phyloP scores from a whole-genome alignment of 2,888 invertebrate genomes.

The Lysandra bellargus region DNA sequence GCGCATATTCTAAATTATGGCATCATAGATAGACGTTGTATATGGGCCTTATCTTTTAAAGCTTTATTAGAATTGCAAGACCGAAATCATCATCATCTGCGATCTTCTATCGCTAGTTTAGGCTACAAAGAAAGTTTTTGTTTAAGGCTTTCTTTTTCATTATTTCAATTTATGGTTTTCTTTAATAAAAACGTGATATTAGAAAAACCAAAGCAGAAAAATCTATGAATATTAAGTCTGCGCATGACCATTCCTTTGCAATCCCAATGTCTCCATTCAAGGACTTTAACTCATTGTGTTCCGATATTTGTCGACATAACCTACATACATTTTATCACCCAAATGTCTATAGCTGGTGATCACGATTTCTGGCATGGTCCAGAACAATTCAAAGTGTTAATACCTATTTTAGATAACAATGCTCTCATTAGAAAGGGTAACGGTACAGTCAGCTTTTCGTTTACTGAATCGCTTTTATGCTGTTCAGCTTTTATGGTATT shows the following conservation, averaged over 20 bases:
- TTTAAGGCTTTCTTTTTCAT: too few relatives aligned
- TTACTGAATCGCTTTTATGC: background rate
- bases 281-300: background rate
- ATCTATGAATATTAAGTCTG: background rate
- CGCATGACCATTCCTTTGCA: background rate
- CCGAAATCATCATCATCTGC: background rate
- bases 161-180: too few relatives aligned
- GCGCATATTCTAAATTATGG: background rate
- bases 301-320: conserved; percentile 3
- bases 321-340: conserved; percentile 13
- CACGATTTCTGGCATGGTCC: conserved; percentile 12
- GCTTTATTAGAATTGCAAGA: background rate
- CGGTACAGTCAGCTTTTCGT: conserved; percentile 14
- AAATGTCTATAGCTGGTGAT: conserved; percentile 17
- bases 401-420: conserved; percentile 28
- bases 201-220: background rate
- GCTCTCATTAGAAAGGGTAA: conserved; percentile 23
- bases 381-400: conserved; percentile 23
- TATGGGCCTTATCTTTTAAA: background rate
- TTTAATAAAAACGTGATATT: background rate
- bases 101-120: too few relatives aligned
- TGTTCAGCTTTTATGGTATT: background rate
- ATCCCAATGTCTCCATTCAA: background rate
- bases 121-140: too few relatives aligned
- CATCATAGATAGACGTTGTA: background rate